phyloP scores from a whole-genome alignment of 2,797 vertebrate species.

The Heterohyrax brucei region DNA sequence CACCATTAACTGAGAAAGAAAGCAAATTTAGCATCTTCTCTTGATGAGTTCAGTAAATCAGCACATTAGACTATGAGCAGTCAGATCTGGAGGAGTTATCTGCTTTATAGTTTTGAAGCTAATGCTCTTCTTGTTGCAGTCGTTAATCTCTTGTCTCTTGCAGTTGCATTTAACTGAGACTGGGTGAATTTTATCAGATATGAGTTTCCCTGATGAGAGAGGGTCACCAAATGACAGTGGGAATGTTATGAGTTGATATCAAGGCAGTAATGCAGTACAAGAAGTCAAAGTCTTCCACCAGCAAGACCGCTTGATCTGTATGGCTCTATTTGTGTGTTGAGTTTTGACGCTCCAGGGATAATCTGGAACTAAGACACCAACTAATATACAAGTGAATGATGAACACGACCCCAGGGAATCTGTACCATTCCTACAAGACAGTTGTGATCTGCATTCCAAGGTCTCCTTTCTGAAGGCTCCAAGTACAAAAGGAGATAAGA shows the following conservation, averaged over 20 bases:
- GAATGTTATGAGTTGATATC: slow-evolving; percentile 43
- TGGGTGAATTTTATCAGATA: slow-evolving; percentile 56
- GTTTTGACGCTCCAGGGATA: slow-evolving; percentile 5
- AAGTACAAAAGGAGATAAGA: background rate
- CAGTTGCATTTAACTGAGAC: slow-evolving; percentile 15
- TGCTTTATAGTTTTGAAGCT: slow-evolving; percentile 12
- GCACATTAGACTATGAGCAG: slow-evolving; percentile 18
- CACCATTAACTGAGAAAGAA: background rate
- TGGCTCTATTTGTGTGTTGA: background rate
- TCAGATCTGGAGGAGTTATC: slow-evolving; percentile 28
- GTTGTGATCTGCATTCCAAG: background rate
- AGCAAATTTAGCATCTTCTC: slow-evolving; percentile 19
- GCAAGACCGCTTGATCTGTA: background rate
- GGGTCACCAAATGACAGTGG: slow-evolving; percentile 15
- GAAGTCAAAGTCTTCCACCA: background rate
- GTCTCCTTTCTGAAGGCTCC: background rate
- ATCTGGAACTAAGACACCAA: slow-evolving; percentile 23
- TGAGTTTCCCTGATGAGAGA: slow-evolving; percentile 45
- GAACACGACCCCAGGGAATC: background rate
- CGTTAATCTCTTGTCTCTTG: slow-evolving; percentile 66
- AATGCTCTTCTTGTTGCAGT: slow-evolving; percentile 48
- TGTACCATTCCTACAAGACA: background rate
- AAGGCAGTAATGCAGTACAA: slow-evolving; percentile 8
- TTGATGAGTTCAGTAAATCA: slow-evolving; percentile 33
- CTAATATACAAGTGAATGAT: background rate